Conservation (phyloP, 1,140 invertebrate genomes). For the Drosophila athabasca region DNA sequence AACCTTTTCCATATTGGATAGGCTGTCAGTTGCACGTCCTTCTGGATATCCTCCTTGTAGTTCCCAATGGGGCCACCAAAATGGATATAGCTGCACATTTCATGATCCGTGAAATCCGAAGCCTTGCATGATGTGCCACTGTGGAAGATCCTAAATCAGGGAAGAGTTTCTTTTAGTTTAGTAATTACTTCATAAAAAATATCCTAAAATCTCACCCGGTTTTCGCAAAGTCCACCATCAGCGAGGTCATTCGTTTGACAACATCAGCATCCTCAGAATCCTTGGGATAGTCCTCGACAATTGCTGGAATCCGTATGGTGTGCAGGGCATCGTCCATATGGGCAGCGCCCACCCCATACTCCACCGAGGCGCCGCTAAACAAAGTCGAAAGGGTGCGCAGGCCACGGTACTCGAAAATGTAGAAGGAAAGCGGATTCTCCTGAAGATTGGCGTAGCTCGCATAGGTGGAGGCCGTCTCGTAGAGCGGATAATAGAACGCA, state of each 20-base stretch:
- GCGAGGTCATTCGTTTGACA: slow-evolving; percentile 23
- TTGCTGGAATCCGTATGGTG: slow-evolving; percentile 23
- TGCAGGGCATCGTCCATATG: slow-evolving; percentile 73
- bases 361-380: background rate
- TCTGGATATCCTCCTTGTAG: slow-evolving; percentile 31
- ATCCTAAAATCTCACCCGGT: slow-evolving; percentile 42
- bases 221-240: slow-evolving; percentile 51
- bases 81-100: slow-evolving; percentile 46
- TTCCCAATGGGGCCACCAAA: slow-evolving; percentile 20
- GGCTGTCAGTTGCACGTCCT: slow-evolving; percentile 12
- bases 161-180: background rate
- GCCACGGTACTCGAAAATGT: slow-evolving; percentile 44
- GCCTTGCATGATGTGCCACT: slow-evolving; percentile 21
- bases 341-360: slow-evolving; percentile 38
- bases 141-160: slow-evolving; percentile 6
- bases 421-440: slow-evolving; percentile 46
- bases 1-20: slow-evolving; percentile 48
- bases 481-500: slow-evolving; percentile 50
- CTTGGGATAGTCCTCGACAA: slow-evolving; percentile 35
- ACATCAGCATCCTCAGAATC: slow-evolving; percentile 44
- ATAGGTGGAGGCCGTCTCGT: slow-evolving; percentile 48
- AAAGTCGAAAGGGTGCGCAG: background rate
- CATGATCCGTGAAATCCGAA: slow-evolving; percentile 16
- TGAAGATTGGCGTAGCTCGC: slow-evolving; percentile 41
- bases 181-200: slow-evolving; percentile 39